Percentiles rank a stretch among this genome's conserved stretches.
Evolutionary conservation across 2,888 invertebrate species (phyloP).

Genomic region (Galerucella calmariensis): DNA sequence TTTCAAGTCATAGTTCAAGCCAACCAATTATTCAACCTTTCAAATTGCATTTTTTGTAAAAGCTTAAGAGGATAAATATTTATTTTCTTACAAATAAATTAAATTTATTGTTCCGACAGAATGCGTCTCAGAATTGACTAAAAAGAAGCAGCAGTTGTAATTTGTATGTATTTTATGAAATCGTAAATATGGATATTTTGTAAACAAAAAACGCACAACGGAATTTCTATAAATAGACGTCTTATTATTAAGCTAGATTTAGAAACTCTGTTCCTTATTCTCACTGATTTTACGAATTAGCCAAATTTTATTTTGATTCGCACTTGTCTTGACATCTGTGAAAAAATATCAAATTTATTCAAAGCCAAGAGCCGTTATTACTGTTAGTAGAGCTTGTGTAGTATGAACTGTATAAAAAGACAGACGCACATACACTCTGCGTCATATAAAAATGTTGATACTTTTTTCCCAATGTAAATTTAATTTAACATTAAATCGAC

Average conservation of each 20-base stretch:
- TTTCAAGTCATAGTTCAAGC: constrained; percentile 12
- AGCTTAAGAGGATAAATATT: constrained; percentile 43
- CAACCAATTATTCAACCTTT: constrained; percentile 4
- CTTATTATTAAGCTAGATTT: not conserved
- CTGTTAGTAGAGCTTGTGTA: too few species aligned
- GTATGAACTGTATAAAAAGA: too few species aligned
- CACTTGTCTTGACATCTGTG: too few species aligned
- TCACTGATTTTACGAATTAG: too few species aligned
- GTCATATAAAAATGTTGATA: too few species aligned
- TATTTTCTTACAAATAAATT: constrained; percentile 42
- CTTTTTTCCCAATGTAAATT: too few species aligned
- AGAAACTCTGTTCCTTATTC: too few species aligned
- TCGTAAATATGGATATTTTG: not conserved
- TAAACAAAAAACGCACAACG: not conserved
- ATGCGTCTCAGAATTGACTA: constrained; percentile 21
- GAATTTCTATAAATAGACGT: not conserved
- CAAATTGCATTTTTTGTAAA: constrained; percentile 11
- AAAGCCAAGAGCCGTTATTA: too few species aligned
- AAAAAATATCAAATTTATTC: too few species aligned
- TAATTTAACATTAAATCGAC: too few species aligned
- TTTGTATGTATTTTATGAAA: not conserved
- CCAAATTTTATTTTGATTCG: too few species aligned
- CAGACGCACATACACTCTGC: too few species aligned
- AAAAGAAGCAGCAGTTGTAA: constrained; percentile 15
- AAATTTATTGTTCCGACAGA: constrained; percentile 11